A percentile compares a stretch with the other conserved stretches of the same genome.
Conservation (phyloP, 2,888 invertebrate genomes). For the Sphaerophoria rueppellii region DNA sequence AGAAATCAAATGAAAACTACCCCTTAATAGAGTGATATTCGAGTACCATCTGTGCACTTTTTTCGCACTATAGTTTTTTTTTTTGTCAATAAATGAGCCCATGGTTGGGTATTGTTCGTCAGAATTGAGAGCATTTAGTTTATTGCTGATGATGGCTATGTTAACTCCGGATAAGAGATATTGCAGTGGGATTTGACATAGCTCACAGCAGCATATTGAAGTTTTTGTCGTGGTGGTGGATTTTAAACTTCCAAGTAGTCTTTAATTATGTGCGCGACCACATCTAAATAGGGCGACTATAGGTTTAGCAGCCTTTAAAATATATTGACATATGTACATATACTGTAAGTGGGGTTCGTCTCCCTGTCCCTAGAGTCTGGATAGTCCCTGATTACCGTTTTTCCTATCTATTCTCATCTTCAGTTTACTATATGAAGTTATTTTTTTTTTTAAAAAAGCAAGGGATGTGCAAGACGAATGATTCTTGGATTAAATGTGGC, state of each 20-base stretch:
- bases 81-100: slow-evolving; percentile 35
- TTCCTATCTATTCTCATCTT: not conserved
- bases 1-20: slow-evolving; percentile 80
- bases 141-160: slow-evolving; percentile 81
- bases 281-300: slow-evolving; percentile 74
- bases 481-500: slow-evolving; percentile 82
- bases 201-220: slow-evolving; percentile 41
- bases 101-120: slow-evolving; percentile 64
- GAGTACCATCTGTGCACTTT: slow-evolving; percentile 76
- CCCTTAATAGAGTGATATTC: slow-evolving; percentile 78
- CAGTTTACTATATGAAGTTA: not conserved
- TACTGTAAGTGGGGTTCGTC: slow-evolving; percentile 75
- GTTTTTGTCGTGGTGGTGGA: slow-evolving; percentile 42
- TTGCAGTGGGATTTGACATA: slow-evolving; percentile 29
- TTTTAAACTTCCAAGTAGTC: slow-evolving; percentile 67
- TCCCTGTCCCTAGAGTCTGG: slow-evolving; percentile 54
- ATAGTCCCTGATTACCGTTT: slow-evolving; percentile 73
- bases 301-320: slow-evolving; percentile 73
- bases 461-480: slow-evolving; percentile 78
- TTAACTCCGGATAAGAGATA: slow-evolving; percentile 77
- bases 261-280: slow-evolving; percentile 76
- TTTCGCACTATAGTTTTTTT: slow-evolving; percentile 61
- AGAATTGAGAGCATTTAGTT: slow-evolving; percentile 81
- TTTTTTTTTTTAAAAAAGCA: not conserved
- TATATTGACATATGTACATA: slow-evolving; percentile 81